Evolutionary conservation across 2,113 vertebrate species (phyloP), one percentile per base, ranked within the genome.

Genomic region (Nothoprocta perdicaria): DNA sequence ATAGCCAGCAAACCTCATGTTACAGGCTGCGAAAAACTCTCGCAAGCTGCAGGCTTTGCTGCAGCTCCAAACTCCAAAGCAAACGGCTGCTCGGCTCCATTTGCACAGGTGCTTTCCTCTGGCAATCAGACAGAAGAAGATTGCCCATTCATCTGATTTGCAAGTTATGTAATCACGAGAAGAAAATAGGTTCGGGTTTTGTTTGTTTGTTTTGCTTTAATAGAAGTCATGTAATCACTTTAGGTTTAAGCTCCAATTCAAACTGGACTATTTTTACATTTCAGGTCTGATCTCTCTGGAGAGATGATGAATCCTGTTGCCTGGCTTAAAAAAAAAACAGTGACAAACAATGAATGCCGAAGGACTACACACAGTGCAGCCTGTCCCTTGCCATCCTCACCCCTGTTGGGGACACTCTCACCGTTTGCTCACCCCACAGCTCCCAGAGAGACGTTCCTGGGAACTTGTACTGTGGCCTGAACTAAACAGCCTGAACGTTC

Each of bases 231-330:
- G 94, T 95, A 96, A 96, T 96, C 95, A 96, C 92, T 94, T 96
- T 95, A 95, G 92, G 89, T 94, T 96, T 96, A 96, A 96, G 92
- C 95, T 92, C 85, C 92, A 67, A 76, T 80, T 88, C 94, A 95
- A 96, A 96, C 93, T 89, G 7, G 91, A 94, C 96, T 96, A 96
- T 96, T 96, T 96, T 95, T 96, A 96, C 83, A 95, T 94, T 94
- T 91, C 94, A 87, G 69, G 91, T 89, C 94, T 95, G 84, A 96
- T 94, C 94, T 92, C 92, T 89, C 84, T 91, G 89, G 84, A 96
- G 95, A 93, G 91, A 96, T 94, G 91, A 96, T 91, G 93, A 94
- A 53, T 75, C 40, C 43, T 89, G 89, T 92, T 83, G 52, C 91
- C 79, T 80, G 43, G 65, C 76, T 95, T 83, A 90, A 81, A 60